Conservation (phyloP, 2,113 vertebrate genomes). For the Chionis minor region DNA sequence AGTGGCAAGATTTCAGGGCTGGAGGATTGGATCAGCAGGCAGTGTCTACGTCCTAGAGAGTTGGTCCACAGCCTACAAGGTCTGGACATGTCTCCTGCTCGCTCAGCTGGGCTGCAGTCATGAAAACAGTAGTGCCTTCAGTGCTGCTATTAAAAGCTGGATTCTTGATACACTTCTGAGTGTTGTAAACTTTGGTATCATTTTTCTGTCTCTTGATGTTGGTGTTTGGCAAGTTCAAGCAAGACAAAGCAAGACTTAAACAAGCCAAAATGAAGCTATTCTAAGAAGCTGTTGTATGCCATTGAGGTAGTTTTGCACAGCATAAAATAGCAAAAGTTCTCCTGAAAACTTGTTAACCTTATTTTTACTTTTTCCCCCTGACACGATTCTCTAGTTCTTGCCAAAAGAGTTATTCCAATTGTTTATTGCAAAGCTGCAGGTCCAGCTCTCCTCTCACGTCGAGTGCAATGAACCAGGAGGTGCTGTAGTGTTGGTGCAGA, state of each 20-base stretch:
- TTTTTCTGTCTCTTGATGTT: not conserved
- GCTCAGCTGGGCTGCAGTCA: not conserved
- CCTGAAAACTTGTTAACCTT: not conserved
- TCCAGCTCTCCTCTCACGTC: not conserved
- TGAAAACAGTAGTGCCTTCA: not conserved
- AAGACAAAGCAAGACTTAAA: not conserved
- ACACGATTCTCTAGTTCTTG: not conserved
- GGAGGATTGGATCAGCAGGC: not conserved
- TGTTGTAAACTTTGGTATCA: not conserved
- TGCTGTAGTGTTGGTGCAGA: accelerated
- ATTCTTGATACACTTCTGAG: not conserved
- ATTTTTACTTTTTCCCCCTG: accelerated
- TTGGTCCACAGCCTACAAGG: accelerated
- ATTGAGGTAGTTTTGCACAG: not conserved
- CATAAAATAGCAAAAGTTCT: not conserved
- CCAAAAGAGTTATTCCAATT: not conserved
- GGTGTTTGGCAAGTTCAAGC: not conserved
- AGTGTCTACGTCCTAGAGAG: not conserved
- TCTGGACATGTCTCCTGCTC: not conserved
- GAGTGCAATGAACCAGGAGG: not conserved
- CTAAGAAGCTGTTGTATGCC: accelerated
- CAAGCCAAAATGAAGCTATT: not conserved
- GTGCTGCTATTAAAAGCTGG: not conserved
- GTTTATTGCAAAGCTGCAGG: not conserved
- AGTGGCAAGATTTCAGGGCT: not conserved